Base-by-base conservation (phyloP, 1,140 invertebrate genomes). In the Brachionus paranguensis region DNA sequence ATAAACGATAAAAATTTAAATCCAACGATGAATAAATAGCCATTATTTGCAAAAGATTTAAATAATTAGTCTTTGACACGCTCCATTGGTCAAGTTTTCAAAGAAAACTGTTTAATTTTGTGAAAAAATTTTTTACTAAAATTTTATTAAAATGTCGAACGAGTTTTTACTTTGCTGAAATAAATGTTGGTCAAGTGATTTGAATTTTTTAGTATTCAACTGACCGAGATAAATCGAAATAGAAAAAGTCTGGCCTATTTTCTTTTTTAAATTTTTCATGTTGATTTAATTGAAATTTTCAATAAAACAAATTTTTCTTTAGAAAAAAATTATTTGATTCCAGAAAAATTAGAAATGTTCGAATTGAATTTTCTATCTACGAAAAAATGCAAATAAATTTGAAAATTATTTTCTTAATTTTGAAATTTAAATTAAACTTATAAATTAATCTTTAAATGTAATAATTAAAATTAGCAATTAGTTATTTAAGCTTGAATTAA, bases 201-300 rank as follows among this genome's bases (percentile, higher is more conserved):
- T 72, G 29, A 41, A 41, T 72, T 72, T 72, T 72, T 72, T 20
- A 41, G n/a, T 43, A 72, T 72, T 72, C 37, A 43, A 72, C 33
- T 72, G 68, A 72, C 68, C 68, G 68, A 72, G 17, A 72, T 72
- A 72, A 41, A 14, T 72, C 24, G 6, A 41, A 72, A 72, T 72
- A 29, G n/a, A 43, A 72, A 43, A 72, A 43, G 68, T 72, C 68
- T 72, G 68, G 68, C 68, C 68, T 72, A 72, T 11, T 72, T 72
- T 72, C 12, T 72, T 41, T 43, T 12, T 41, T 24, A 8, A 33
- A 14, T 29, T 68, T 64, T 68, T 68, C 41, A 33, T 68, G 65
- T 68, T 33, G 10, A 68, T 68, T 68, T 33, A 68, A 68, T 68
- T 37, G 5, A 68, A 14, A 14, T 68, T 68, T 68, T n/a, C n/a